Base-by-base conservation (phyloP, 2,113 vertebrate genomes). In the Rostratula benghalensis region DNA sequence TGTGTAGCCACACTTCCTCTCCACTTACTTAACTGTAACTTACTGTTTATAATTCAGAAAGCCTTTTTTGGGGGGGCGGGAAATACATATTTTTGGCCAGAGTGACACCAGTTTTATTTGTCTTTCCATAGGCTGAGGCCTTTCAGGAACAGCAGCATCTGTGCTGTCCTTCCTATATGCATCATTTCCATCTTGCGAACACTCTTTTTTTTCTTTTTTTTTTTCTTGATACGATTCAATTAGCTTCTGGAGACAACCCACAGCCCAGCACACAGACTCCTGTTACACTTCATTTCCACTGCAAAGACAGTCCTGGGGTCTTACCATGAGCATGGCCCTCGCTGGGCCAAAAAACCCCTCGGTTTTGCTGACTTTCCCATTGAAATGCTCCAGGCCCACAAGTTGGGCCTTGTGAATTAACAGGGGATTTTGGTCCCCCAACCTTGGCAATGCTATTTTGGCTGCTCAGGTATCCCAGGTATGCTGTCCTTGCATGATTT, bases 401-500 rank as follows among this genome's bases (percentile, higher is more conserved):
- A 31, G 27, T 11, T 10, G 8, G 35, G 28, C 59, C 41, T 80
- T 61, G 41, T 46, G 59, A 74, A 48, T 54, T 73, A 73, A 60
- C 9, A 84, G 54, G 39, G 23, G 41, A 65, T 11, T 76, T 61
- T 1, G 10, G 70, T 83, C 33, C 7, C 43, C 65, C 35, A 11
- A 64, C 46, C 31, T 39, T 43, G 35, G 53, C 64, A 79, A 28
- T 57, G 14, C 11, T 60, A 20, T 82, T 94, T 54, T 21, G 69
- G 65, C 61, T 90, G 74, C 53, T 89, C 24, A 68, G 48, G 35
- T 93, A 65, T 95, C 57, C 65, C 41, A 83, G 23, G 57, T 41
- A 91, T 91, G 84, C 61, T 63, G 61, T 10, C 41, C 89, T 76
- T 82, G 81, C 83, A 50, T 87, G 65, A 87, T 80, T 91, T 97